phyloP scores from a whole-genome alignment of 2,888 invertebrate species.

The Pemphredon lugubris region DNA sequence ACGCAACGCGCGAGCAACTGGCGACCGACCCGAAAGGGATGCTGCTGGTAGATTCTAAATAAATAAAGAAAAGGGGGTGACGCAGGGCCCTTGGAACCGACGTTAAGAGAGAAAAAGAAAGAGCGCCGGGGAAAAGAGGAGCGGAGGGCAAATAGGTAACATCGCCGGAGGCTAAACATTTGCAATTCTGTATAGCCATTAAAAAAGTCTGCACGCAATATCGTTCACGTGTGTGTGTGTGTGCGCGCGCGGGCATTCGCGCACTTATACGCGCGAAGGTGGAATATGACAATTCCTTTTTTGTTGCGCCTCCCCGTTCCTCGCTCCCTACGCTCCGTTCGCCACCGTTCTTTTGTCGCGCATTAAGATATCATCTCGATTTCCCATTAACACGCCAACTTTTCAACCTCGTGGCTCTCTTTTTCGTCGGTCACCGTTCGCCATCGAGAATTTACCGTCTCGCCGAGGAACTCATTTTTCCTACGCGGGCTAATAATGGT shows the following conservation, averaged over 20 bases:
- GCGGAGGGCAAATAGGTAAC: conserved; percentile 13
- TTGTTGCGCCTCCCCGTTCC: conserved; percentile 36
- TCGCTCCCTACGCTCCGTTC: too few relatives aligned
- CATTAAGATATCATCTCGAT: conserved; percentile 72
- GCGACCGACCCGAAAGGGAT: conserved; percentile 1
- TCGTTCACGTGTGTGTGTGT: conserved; percentile 39
- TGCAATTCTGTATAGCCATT: conserved; percentile 67
- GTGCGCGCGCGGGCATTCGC: too few relatives aligned
- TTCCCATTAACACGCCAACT: conserved; percentile 62
- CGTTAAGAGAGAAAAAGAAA: conserved; percentile 5
- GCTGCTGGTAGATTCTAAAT: conserved; percentile 6
- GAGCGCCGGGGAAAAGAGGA: background rate
- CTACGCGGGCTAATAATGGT: too few relatives aligned
- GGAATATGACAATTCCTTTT: conserved; percentile 26
- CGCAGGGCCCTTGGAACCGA: background rate
- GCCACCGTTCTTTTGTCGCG: conserved; percentile 53
- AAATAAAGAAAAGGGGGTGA: conserved; percentile 4
- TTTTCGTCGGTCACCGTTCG: background rate
- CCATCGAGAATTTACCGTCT: background rate
- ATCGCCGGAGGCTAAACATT: conserved; percentile 51
- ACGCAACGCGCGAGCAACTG: too few relatives aligned
- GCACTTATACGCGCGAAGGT: background rate
- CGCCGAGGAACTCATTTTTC: background rate
- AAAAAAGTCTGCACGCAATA: conserved; percentile 73
- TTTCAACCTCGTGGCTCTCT: conserved; percentile 23